A percentile compares a stretch with the other conserved stretches of the same genome.
These are phyloP conservation scores for Tragelaphus scriptus DNA, from an alignment of 2,113 vertebrate genomes.

Conservation along the genomic window DNA sequence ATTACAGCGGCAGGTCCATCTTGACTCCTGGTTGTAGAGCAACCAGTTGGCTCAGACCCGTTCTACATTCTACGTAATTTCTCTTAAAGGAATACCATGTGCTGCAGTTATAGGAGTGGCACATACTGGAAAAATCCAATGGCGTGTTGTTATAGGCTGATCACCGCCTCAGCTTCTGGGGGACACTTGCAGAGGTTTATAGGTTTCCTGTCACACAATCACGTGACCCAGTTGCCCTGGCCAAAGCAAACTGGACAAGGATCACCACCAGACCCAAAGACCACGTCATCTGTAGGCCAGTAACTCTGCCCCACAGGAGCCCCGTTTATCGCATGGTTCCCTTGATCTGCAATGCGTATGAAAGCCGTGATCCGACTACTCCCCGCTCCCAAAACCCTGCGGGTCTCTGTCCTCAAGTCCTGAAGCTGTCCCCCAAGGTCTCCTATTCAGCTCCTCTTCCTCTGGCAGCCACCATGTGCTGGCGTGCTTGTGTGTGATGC, in stretches of 20 bases:
- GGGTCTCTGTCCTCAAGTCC: neutral
- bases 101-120: too few species aligned
- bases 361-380: neutral
- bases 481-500: neutral
- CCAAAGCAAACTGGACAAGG: neutral
- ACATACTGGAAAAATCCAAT: neutral
- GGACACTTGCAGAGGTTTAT: neutral
- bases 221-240: neutral
- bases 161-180: neutral
- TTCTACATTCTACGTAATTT: neutral
- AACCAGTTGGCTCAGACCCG: neutral
- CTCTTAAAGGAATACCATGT: neutral
- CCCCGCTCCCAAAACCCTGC: neutral
- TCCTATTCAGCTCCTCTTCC: neutral
- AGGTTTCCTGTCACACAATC: neutral
- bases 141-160: neutral
- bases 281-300: neutral
- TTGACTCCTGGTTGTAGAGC: neutral
- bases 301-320: neutral
- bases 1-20: neutral
- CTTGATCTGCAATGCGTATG: fast-evolving
- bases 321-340: fast-evolving
- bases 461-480: neutral
- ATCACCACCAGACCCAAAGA: neutral
- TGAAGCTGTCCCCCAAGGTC: neutral